Evolutionary conservation across 2,113 vertebrate species (phyloP), one percentile per base, ranked within the genome.

Genomic region (Rhinopomastus cyanomelas): DNA sequence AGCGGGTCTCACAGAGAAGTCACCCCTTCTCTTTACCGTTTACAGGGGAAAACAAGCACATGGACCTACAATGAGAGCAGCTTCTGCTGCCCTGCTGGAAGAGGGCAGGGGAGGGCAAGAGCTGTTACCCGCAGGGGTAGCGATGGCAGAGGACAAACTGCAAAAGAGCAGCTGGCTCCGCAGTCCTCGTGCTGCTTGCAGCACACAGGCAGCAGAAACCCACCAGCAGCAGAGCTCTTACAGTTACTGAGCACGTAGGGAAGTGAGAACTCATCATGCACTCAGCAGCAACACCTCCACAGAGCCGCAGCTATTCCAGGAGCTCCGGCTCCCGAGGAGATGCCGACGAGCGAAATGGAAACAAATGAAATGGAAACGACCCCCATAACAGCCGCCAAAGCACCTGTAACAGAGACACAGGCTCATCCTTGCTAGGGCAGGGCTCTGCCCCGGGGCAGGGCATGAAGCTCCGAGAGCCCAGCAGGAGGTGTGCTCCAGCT

Each of bases 401-500:
- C 19, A 1, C 19, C 7, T 67, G 49, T 5, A 15, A 20, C 39
- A 26, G 34, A 21, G 17, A 1, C 69, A 29, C 6, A 27, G 6
- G 16, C 0, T 3, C 36, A 2, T 2, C 69, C 61, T 57, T 5
- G 48, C 6, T 1, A 37, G 3, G 0, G 1, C 34, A 1, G 27
- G 65, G 6, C 34, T 48, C 55, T 66, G 59, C 29, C 27, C 60
- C 13, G 0, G 3, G 68, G 67, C 60, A 21, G 68, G 34, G 0
- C n/a, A 8, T 7, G 21, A 16, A 29, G n/a, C 61, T 20, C 67
- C 2, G 19, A 3, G 52, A 60, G 25, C 39, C 60, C 34, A 12
- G 2, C 25, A 4, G 0, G 5, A 56, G 27, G 14, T 3, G 8
- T 8, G 46, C 46, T 12, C 80, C 19, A 52, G 5, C 12, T 39